Percentiles rank a stretch among this genome's conserved stretches.
These are phyloP conservation scores for Agelas oroides DNA, from an alignment of 37 sponge, comb jelly and placozoan genomes.

Conservation along the genomic window DNA sequence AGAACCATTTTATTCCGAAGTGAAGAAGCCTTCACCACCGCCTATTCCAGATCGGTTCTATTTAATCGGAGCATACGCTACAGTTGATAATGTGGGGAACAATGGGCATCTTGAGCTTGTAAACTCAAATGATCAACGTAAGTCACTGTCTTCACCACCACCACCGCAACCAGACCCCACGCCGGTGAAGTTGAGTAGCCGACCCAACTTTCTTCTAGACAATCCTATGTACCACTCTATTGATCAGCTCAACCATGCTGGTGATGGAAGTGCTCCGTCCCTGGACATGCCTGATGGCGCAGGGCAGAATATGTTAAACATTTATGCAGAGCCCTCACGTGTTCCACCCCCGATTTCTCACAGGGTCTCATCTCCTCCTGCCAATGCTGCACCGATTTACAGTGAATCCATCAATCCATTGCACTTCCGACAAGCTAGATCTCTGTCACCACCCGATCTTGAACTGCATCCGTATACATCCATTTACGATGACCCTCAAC, in stretches of 20 bases:
- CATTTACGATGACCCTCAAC: constrained; percentile 58
- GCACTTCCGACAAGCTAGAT: neutral
- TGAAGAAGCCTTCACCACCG: constrained; percentile 43
- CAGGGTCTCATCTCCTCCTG: neutral
- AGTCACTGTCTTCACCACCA: neutral
- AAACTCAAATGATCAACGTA: neutral
- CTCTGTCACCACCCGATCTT: neutral
- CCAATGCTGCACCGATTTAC: neutral
- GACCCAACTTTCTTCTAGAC: constrained; percentile 19
- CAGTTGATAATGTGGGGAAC: neutral
- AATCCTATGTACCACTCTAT: constrained; percentile 68
- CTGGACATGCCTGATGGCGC: neutral
- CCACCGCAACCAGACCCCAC: neutral
- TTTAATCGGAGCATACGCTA: constrained; percentile 27
- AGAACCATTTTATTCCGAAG: constrained; percentile 44
- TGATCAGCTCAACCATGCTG: constrained; percentile 21
- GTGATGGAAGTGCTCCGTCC: neutral
- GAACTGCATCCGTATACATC: constrained; percentile 31
- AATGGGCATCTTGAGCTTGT: constrained; percentile 52
- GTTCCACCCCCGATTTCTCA: constrained; percentile 48
- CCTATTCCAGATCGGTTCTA: constrained; percentile 20
- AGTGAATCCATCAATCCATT: constrained; percentile 30
- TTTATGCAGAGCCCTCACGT: constrained; percentile 34
- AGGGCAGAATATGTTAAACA: constrained; percentile 15
- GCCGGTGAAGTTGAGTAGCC: neutral